A percentile compares a stretch with the other conserved stretches of the same genome.
Evolutionary conservation across 1,140 invertebrate species (phyloP).

Genomic region (Eupristina koningsbergeri): DNA sequence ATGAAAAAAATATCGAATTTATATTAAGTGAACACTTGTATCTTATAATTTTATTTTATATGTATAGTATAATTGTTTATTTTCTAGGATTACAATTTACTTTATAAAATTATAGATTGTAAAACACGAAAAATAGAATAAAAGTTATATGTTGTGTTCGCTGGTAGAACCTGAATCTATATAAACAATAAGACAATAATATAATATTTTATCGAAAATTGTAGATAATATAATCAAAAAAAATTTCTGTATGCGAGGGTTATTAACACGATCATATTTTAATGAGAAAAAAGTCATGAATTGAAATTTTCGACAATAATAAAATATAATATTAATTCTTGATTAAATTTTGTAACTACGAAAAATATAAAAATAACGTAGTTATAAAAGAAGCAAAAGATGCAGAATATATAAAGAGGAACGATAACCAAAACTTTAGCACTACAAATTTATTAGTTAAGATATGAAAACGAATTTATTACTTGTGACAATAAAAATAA

Average conservation of each 20-base stretch:
- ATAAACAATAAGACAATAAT: constrained; percentile 43
- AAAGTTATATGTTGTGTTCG: constrained; percentile 30
- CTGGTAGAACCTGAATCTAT: constrained; percentile 20
- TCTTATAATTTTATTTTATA: not conserved
- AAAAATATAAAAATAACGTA: not conserved
- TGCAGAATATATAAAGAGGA: constrained; percentile 17
- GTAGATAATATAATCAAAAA: not conserved
- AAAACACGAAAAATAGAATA: not conserved
- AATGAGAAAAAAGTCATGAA: constrained; percentile 41
- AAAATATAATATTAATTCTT: constrained; percentile 26
- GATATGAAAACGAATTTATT: constrained; percentile 30
- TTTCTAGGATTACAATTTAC: no score
- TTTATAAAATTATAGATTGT: not conserved
- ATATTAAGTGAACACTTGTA: not conserved
- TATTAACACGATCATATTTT: not conserved
- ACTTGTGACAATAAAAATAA: constrained; percentile 38
- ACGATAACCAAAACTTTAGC: constrained; percentile 40
- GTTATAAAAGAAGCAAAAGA: not conserved
- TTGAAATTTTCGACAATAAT: constrained; percentile 50
- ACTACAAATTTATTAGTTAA: constrained; percentile 31
- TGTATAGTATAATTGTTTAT: not conserved
- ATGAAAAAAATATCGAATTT: constrained; percentile 7
- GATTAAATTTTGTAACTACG: constrained; percentile 31
- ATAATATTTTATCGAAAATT: constrained; percentile 13
- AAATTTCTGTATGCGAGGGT: constrained; percentile 1